Percentiles rank a stretch among this genome's conserved stretches.
Conservation (phyloP, 2,113 vertebrate species). For the Trichomycterus rosablanca region DNA sequence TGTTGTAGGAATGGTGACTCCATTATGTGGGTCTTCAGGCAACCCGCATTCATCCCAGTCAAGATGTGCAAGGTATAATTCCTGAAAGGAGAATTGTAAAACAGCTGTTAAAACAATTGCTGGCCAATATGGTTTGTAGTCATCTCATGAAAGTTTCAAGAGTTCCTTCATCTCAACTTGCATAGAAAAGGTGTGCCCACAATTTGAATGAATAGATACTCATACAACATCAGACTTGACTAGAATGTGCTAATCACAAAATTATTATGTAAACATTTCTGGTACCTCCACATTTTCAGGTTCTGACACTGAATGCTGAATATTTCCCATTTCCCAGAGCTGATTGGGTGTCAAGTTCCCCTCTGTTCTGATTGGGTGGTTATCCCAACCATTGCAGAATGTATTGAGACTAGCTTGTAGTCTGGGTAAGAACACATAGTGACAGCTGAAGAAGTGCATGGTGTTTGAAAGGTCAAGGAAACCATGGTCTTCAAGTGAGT, state of each 20-base stretch:
- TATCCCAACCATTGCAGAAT: constrained; percentile 20
- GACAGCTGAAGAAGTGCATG: constrained; percentile 6
- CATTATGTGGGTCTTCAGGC: constrained; percentile 6
- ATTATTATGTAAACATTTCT: background rate
- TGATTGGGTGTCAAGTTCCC: constrained; percentile 21
- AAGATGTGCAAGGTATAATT: constrained; percentile 5
- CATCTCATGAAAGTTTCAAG: too few species aligned
- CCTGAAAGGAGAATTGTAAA: background rate
- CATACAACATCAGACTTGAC: background rate
- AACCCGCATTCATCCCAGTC: background rate
- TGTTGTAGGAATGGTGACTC: background rate
- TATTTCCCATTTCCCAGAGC: constrained; percentile 21
- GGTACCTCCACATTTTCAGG: constrained; percentile 15
- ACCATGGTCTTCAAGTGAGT: constrained; percentile 12
- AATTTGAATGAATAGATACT: background rate
- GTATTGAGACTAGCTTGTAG: constrained; percentile 1
- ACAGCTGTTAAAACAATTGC: background rate
- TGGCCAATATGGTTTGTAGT: background rate
- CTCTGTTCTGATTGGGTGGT: too few species aligned
- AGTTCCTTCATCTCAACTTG: background rate
- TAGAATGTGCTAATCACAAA: background rate
- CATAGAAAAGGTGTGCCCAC: background rate
- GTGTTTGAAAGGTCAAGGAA: constrained; percentile 12
- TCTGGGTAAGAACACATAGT: constrained; percentile 7
- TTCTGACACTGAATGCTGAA: constrained; percentile 9